phyloP scores from a whole-genome alignment of 1,140 invertebrate genomes.

The Neodiprion virginianus region DNA sequence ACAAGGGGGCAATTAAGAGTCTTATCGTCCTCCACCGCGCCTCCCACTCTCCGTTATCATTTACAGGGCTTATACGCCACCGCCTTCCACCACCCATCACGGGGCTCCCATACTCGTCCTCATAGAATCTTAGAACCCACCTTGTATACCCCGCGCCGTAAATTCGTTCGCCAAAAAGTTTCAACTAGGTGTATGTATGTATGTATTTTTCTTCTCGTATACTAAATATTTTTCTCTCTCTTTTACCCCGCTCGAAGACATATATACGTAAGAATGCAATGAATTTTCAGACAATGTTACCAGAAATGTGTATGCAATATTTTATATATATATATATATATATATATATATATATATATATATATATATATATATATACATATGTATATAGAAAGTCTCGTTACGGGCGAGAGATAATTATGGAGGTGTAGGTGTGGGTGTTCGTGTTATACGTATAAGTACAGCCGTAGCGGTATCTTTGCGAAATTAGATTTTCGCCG shows the following conservation, averaged over 20 bases:
- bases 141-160: not conserved
- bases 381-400: not conserved
- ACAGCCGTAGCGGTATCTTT: constrained; percentile 1
- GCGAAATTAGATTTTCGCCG: not conserved
- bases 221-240: too few relatives aligned
- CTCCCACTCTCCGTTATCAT: constrained; percentile 43
- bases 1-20: constrained; percentile 33
- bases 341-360: not conserved
- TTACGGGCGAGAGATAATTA: not conserved
- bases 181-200: not conserved
- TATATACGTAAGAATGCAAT: not conserved
- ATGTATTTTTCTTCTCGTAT: not conserved
- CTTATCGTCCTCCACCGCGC: constrained; percentile 40
- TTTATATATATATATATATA: not conserved
- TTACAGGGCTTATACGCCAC: constrained; percentile 43
- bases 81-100: constrained; percentile 16
- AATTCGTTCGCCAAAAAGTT: not conserved
- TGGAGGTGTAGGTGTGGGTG: not conserved
- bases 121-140: too few relatives aligned
- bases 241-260: too few relatives aligned
- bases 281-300: not conserved
- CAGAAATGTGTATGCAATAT: not conserved
- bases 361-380: not conserved
- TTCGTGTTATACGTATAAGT: not conserved
- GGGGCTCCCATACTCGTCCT: too few relatives aligned